phyloP scores from a whole-genome alignment of 2,113 vertebrate species.

The Ploceus nigricollis region DNA sequence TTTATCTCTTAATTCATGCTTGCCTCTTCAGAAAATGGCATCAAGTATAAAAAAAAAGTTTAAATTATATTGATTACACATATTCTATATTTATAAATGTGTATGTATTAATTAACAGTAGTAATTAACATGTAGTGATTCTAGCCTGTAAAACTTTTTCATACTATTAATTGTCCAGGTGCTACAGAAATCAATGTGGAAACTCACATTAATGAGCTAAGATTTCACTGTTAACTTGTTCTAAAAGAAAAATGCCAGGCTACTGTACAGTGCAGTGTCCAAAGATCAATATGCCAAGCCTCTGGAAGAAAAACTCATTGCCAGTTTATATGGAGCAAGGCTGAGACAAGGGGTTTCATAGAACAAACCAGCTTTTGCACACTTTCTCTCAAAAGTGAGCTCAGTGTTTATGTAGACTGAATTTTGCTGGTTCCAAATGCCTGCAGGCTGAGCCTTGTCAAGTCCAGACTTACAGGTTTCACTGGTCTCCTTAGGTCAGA shows the following conservation, averaged over 20 bases:
- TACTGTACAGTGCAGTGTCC: not conserved
- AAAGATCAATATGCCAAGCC: not conserved
- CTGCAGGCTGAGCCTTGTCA: not conserved
- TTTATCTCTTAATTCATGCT: conserved; percentile 53
- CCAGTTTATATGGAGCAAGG: not conserved
- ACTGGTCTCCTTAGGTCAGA: not conserved
- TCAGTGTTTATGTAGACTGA: not conserved
- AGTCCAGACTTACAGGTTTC: not conserved
- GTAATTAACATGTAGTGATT: conserved; percentile 7
- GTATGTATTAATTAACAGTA: not conserved
- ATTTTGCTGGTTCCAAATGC: not conserved
- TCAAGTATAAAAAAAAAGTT: not conserved
- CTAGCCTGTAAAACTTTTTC: not conserved
- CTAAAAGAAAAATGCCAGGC: not conserved
- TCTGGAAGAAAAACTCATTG: not conserved
- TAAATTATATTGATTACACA: conserved; percentile 19
- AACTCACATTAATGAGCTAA: not conserved
- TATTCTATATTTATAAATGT: conserved; percentile 25
- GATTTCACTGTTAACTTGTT: not conserved
- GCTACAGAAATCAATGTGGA: not conserved
- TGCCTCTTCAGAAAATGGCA: conserved; percentile 63
- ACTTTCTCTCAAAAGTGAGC: not conserved
- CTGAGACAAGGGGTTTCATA: not conserved
- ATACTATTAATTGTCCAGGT: not conserved
- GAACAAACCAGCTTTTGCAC: not conserved